Base-by-base conservation (phyloP, 2,888 invertebrate genomes). In the Fragum whitleyi region DNA sequence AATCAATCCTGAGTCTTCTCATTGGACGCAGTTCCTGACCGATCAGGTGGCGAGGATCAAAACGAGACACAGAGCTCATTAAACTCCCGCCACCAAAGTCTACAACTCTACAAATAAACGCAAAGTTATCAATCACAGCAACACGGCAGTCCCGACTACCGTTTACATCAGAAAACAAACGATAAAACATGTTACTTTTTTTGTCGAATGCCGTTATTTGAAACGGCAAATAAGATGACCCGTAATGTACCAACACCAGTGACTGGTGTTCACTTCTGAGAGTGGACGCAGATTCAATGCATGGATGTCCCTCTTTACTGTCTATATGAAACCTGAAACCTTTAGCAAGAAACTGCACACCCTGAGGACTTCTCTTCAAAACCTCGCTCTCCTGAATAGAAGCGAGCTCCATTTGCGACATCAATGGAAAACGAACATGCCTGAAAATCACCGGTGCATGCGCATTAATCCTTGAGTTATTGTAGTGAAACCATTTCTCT, bases 31-130 rank as follows among this genome's bases (percentile, higher is more conserved):
- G 83, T 74, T 92, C 92, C 70, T 92, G 92, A 36, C 92, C 90
- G 36, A 88, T 79, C 55, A 93, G 85, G 83, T 93, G 93, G 14
- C 93, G 87, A 0, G 93, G 92, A 82, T 93, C 93, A 86, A 93
- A 93, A 29, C 93, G 86, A 74, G 92, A 91, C 57, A 93, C 83
- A 1, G 92, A 92, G 80, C 91, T 92, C 91, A 93, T 92, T 14
- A 93, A 83, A 5, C 93, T 91, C n/a, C 93, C 93, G 0, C 93
- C 93, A 2, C 93, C 93, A 84, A 92, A 92, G 83, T 93, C 93
- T 3, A 93, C 92, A n/a, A 93, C 92, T 3, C 93, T 86, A 79
- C 93, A 93, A 19, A 93, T 90, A 81, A 92, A 93, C 21, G 91
- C 87, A 82, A 93, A 93, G 81, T 93, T 93, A 73, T 93, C 93